Conservation (phyloP, 2,888 invertebrate genomes). For the Lasius fuliginosus region DNA sequence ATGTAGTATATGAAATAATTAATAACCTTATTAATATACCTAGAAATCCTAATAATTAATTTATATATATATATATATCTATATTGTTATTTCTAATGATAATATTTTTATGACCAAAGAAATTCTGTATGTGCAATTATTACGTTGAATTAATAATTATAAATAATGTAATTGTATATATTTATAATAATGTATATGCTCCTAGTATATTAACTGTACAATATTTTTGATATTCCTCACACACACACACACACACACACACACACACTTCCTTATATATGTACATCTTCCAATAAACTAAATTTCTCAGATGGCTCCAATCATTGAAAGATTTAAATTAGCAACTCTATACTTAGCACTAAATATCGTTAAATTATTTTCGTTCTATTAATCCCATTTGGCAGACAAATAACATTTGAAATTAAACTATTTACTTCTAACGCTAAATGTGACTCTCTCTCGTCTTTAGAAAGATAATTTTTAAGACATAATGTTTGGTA, state of each 20-base stretch:
- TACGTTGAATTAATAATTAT: not conserved
- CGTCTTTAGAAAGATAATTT: not conserved
- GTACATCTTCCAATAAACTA: not conserved
- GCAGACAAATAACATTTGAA: not conserved
- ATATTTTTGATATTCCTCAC: not conserved
- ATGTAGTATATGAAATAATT: not conserved
- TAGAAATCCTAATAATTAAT: not conserved
- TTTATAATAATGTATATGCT: not conserved
- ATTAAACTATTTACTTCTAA: not conserved
- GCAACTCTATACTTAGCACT: not conserved
- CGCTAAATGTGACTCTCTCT: not conserved
- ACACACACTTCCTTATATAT: not conserved
- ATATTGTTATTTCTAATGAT: not conserved
- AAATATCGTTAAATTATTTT: not conserved
- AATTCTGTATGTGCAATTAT: not conserved
- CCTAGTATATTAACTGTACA: not conserved
- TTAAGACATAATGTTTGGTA: not conserved
- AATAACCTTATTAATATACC: not conserved
- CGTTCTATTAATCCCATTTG: not conserved
- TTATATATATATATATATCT: not conserved
- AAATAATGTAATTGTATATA: not conserved
- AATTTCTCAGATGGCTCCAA: not conserved
- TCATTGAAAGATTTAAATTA: not conserved
- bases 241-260: no score
- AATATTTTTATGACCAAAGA: not conserved